Base-by-base conservation (phyloP, 2,888 invertebrate genomes). In the Drosophila melanosoma region DNA sequence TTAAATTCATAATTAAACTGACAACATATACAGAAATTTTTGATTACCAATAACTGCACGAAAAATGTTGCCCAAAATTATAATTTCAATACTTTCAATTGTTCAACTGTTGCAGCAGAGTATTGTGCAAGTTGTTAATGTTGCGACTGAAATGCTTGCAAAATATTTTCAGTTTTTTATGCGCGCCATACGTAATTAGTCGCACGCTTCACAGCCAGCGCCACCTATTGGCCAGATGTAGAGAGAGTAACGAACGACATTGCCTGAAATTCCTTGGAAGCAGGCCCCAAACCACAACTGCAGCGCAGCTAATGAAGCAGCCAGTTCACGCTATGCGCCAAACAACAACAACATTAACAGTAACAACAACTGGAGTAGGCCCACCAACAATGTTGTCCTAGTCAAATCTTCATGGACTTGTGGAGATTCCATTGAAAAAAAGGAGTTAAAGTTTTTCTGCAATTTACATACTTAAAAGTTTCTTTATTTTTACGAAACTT, bases 181-280 rank as follows among this genome's bases (percentile, higher is more conserved):
- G 42, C 45, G 53, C 32, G 54, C 70, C 63, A 56, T 64, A 68
- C 75, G 70, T 87, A 89, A 89, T 87, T 89, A 89, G 89, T 82
- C 79, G 89, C 73, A 84, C 84, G 70, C 60, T 74, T 69, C 67
- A 62, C 51, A 61, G 63, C 42, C 87, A 86, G 89, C 89, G 90
- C 87, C 89, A 86, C 64, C 84, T 82, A 85, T 67, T 71, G 87
- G 58, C 58, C 51, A 60, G 10, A 26, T 26, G 17, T 17, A 49
- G 49, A 29, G 83, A 77, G 90, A 89, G 90, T 91, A 92, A 91
- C 81, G 91, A 91, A 92, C 92, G 91, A 87, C 92, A 91, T 91
- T 91, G 91, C 80, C 90, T 91, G 90, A 91, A 87, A 90, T 91
- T 91, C 84, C 68, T 73, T 57, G 74, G 63, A 81, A 60, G 74